Conservation (phyloP, 2,888 invertebrate species). For the Conchocele bisecta region DNA sequence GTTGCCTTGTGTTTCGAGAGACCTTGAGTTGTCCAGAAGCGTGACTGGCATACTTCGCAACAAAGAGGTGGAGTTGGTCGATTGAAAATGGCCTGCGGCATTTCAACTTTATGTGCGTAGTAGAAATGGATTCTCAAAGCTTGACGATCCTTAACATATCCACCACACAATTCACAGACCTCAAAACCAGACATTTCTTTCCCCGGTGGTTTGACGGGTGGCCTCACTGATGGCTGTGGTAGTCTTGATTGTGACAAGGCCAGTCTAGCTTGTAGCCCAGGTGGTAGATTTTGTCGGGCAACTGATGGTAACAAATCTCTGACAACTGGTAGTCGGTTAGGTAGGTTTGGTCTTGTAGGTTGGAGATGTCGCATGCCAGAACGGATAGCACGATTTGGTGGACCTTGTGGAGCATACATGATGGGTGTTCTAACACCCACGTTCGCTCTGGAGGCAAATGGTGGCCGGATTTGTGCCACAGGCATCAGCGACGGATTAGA, state of each 20-base stretch:
- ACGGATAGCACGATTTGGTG: not conserved
- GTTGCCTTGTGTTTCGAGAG: constrained; percentile 95
- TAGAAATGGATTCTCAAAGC: constrained; percentile 98
- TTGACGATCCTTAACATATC: constrained; percentile 97
- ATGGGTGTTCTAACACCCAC: not conserved
- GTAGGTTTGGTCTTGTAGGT: constrained; percentile 7
- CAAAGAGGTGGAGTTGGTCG: constrained; percentile 90
- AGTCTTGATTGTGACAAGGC: constrained; percentile 1
- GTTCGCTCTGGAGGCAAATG: not conserved
- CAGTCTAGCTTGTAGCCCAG: constrained; percentile 5
- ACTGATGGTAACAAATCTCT: constrained; percentile 12
- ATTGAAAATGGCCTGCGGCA: constrained; percentile 76
- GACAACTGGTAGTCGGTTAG: not conserved
- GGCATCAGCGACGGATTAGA: constrained; percentile 8
- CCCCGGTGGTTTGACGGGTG: constrained; percentile 30
- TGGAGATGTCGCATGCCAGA: constrained; percentile 4
- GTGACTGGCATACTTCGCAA: constrained; percentile 97
- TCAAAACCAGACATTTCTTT: constrained; percentile 70
- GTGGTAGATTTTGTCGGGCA: constrained; percentile 11
- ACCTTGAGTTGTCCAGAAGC: constrained; percentile 99
- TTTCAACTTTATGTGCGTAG: constrained; percentile 93
- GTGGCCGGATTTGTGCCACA: not conserved
- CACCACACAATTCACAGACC: constrained; percentile 96
- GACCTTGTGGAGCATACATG: not conserved
- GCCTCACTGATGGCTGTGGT: not conserved